These are phyloP conservation scores for Halocynthia aurantium DNA, from an alignment of 23 tunicate species.

Conservation along the genomic window DNA sequence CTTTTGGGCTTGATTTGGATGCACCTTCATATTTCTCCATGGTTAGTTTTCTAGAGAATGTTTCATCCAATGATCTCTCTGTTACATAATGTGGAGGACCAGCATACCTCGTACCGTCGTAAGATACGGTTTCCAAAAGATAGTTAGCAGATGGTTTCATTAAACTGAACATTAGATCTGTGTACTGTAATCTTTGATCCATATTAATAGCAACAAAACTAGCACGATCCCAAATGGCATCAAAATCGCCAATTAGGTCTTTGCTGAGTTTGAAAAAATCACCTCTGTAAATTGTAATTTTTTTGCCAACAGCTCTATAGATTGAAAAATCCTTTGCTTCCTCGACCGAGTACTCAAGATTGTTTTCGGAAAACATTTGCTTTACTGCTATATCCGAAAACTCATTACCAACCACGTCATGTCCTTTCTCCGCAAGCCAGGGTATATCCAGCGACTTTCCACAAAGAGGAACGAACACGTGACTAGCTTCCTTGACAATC, in stretches of 20 bases:
- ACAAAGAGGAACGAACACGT: constrained; percentile 61
- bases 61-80: neutral
- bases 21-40: neutral
- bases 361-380: neutral
- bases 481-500: neutral
- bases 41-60: neutral
- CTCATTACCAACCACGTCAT: constrained; percentile 77
- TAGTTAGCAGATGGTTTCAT: constrained; percentile 23
- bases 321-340: neutral
- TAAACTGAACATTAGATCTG: constrained; percentile 16
- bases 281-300: constrained; percentile 61
- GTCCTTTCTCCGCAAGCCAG: constrained; percentile 59
- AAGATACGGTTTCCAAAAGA: constrained; percentile 14
- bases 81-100: constrained; percentile 42
- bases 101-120: constrained; percentile 22
- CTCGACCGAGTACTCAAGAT: neutral
- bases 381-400: constrained; percentile 40
- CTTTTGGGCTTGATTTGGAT: too few relatives aligned
- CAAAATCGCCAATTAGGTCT: constrained; percentile 39
- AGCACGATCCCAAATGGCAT: constrained; percentile 70
- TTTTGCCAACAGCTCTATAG: constrained; percentile 31
- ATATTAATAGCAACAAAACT: constrained; percentile 45
- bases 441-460: constrained; percentile 76
- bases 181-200: constrained; percentile 21
- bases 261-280: constrained; percentile 45